Conservation (phyloP, 1,140 invertebrate genomes). For the Euwallacea similis region DNA sequence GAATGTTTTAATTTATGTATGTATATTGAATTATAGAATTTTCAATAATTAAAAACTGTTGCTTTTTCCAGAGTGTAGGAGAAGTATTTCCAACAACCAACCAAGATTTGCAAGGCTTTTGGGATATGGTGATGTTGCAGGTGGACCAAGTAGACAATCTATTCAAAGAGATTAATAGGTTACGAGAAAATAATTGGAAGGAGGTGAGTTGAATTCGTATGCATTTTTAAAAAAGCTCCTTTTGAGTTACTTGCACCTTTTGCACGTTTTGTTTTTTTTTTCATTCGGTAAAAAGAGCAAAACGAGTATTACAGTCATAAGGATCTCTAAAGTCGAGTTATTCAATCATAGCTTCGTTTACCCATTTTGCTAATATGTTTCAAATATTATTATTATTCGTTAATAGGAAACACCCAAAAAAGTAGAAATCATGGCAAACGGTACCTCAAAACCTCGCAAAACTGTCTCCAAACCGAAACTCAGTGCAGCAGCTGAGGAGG, state of each 20-base stretch:
- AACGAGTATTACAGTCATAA: background rate
- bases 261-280: background rate
- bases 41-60: background rate
- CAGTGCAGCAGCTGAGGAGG: slow-evolving; percentile 57
- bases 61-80: slow-evolving; percentile 60
- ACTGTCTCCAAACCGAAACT: slow-evolving; percentile 55
- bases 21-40: slow-evolving; percentile 6
- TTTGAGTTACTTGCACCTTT: too few relatives aligned
- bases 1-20: background rate
- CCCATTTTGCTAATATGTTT: background rate
- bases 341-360: background rate
- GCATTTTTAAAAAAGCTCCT: background rate
- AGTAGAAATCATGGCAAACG: slow-evolving; percentile 48
- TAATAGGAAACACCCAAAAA: slow-evolving; percentile 46
- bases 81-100: slow-evolving; percentile 86
- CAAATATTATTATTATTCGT: slow-evolving; percentile 24
- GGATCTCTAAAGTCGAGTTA: background rate
- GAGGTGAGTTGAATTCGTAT: slow-evolving; percentile 39
- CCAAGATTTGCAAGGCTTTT: slow-evolving; percentile 91
- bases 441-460: slow-evolving; percentile 49
- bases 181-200: slow-evolving; percentile 73
- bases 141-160: slow-evolving; percentile 78
- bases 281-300: slow-evolving; percentile 8
- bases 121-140: slow-evolving; percentile 95
- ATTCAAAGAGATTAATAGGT: slow-evolving; percentile 73